Evolutionary conservation across 2,113 vertebrate genomes (phyloP).

Genomic region (Catharus minimus): DNA sequence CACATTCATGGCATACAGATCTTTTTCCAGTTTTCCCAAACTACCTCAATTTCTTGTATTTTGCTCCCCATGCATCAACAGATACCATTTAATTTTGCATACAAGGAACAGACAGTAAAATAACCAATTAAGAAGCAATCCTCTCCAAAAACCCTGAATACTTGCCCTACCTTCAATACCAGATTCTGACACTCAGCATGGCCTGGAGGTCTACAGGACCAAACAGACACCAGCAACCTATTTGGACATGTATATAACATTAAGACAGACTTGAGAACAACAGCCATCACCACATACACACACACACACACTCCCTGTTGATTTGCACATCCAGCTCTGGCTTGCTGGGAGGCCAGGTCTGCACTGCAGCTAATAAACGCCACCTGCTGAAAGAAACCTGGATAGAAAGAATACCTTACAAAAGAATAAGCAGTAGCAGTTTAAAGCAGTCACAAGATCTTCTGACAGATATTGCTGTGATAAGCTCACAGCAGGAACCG

Average conservation of each 20-base stretch:
- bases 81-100: neutral
- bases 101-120: neutral
- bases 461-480: neutral
- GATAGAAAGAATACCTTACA: neutral
- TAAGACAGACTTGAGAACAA: accelerated
- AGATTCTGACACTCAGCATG: neutral
- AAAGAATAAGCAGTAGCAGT: neutral
- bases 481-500: neutral
- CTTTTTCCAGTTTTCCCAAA: neutral
- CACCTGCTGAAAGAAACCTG: conserved; percentile 45
- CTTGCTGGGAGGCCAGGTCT: neutral
- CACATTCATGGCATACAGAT: accelerated
- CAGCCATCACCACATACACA: neutral
- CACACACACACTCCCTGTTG: accelerated
- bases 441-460: neutral
- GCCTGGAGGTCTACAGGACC: neutral
- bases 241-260: neutral
- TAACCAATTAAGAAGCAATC: neutral
- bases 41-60: neutral
- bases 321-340: neutral
- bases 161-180: neutral
- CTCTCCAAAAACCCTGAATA: neutral
- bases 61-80: neutral
- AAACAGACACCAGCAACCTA: neutral
- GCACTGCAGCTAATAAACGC: neutral